Base-by-base conservation (phyloP, 2,113 vertebrate species). In the Puffinus mauretanicus region DNA sequence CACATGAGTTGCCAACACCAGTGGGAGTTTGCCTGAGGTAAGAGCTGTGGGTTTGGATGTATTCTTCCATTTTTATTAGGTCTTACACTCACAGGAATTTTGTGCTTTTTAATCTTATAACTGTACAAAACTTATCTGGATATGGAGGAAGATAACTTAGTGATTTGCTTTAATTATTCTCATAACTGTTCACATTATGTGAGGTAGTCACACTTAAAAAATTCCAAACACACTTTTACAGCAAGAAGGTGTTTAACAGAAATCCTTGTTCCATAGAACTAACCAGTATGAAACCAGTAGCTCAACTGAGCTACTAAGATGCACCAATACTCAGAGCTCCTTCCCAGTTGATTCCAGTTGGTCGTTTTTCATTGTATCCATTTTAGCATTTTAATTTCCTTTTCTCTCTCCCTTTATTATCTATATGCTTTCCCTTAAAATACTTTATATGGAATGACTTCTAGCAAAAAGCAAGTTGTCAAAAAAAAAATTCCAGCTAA, bases 21-120 rank as follows among this genome's bases (percentile, higher is more conserved):
- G 96, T 97, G 95, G 97, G 92, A 97, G 97, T 97, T 97, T 95
- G 95, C 97, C 94, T 95, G 93, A 92, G 93, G 95, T 96, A 84
- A 95, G 84, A 97, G 62, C 94, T 96, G 96, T 95, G 91, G 93
- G 91, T 97, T 97, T 97, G 96, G 86, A 95, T 97, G 84, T 84
- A 92, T 97, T 96, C 94, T 95, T 94, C 96, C 94, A 94, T 96
- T 97, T 97, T 96, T 96, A 95, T 97, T 96, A 97, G 86, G 86
- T 88, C 88, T 95, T 97, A 95, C 93, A 95, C 94, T 91, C 95
- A 89, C 83, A 96, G 94, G 93, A 91, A 94, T 97, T 94, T 94
- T 93, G 62, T 97, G 86, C 86, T 95, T 96, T 97, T 97, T 87
- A 95, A 95, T 97, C 89, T 95, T 94, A 36, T 94, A 96, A 85